These are phyloP conservation scores for Penaeus monodon DNA, from an alignment of 2,888 invertebrate species.

Conservation along the genomic window DNA sequence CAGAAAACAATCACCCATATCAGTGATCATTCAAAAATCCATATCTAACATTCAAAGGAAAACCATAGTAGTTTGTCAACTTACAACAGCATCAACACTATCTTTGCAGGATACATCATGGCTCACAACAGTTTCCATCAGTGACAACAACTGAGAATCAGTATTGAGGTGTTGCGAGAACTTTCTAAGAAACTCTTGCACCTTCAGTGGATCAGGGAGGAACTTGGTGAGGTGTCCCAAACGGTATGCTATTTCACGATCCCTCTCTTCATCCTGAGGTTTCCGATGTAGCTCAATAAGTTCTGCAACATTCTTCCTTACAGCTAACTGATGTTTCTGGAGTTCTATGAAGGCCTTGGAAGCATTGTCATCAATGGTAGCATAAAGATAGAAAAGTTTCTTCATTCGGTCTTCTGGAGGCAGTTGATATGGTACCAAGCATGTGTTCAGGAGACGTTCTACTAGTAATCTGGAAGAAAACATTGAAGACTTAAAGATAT, in stretches of 20 bases:
- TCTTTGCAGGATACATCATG: conserved; percentile 90
- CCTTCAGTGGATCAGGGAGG: conserved; percentile 90
- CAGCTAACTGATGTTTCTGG: conserved; percentile 85
- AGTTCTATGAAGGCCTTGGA: conserved; percentile 93
- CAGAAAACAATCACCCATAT: too few relatives aligned
- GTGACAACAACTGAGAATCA: conserved; percentile 77
- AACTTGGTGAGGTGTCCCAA: conserved; percentile 79
- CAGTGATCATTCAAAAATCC: too few relatives aligned
- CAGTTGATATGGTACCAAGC: conserved; percentile 92
- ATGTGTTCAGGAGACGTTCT: conserved; percentile 92
- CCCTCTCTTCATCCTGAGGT: conserved; percentile 75
- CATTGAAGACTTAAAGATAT: neutral
- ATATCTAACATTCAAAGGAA: neutral
- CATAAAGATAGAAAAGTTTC: conserved; percentile 88
- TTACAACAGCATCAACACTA: conserved; percentile 86
- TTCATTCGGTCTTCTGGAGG: conserved; percentile 91
- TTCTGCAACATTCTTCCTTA: conserved; percentile 81
- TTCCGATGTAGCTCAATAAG: conserved; percentile 87
- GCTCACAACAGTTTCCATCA: conserved; percentile 85
- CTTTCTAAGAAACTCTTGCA: conserved; percentile 84
- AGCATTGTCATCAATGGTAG: conserved; percentile 94
- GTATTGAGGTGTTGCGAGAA: conserved; percentile 84
- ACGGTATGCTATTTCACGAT: conserved; percentile 77
- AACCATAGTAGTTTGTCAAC: neutral
- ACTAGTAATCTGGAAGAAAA: conserved; percentile 77